Conservation (phyloP, 2,797 vertebrate genomes). For the Ceyx erithaca region DNA sequence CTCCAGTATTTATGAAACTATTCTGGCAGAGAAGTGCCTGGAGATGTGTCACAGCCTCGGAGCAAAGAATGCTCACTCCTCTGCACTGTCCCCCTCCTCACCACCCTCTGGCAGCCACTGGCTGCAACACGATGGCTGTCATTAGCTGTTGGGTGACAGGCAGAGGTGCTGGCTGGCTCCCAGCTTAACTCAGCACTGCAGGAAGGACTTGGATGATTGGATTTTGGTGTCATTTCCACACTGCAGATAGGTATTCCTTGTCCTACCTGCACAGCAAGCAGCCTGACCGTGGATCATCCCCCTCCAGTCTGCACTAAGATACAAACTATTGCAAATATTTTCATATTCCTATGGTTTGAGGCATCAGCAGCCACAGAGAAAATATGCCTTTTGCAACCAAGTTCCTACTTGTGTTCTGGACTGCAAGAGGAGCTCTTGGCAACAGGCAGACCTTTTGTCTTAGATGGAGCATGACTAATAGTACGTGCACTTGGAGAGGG, state of each 20-base stretch:
- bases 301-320: background rate
- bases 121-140: constrained; percentile 1
- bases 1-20: constrained; percentile 54
- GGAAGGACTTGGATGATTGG: background rate
- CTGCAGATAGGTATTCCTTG: background rate
- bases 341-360: constrained; percentile 61
- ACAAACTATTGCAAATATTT: constrained; percentile 63
- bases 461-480: background rate
- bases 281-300: background rate
- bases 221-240: background rate
- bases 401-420: constrained; percentile 55
- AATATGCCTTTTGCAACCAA: constrained; percentile 62
- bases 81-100: background rate
- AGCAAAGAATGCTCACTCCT: constrained; percentile 7
- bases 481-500: background rate
- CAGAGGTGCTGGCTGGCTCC: background rate
- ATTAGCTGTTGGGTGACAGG: constrained; percentile 7
- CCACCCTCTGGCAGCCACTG: background rate
- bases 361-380: constrained; percentile 62
- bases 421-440: constrained; percentile 44
- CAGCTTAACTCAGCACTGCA: background rate
- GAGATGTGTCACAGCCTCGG: constrained; percentile 37
- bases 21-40: constrained; percentile 49
- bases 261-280: background rate
- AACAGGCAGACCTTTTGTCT: constrained; percentile 9